A percentile compares a stretch with the other conserved stretches of the same genome.
phyloP scores from a whole-genome alignment of 1,140 invertebrate genomes.

The Limonius californicus region DNA sequence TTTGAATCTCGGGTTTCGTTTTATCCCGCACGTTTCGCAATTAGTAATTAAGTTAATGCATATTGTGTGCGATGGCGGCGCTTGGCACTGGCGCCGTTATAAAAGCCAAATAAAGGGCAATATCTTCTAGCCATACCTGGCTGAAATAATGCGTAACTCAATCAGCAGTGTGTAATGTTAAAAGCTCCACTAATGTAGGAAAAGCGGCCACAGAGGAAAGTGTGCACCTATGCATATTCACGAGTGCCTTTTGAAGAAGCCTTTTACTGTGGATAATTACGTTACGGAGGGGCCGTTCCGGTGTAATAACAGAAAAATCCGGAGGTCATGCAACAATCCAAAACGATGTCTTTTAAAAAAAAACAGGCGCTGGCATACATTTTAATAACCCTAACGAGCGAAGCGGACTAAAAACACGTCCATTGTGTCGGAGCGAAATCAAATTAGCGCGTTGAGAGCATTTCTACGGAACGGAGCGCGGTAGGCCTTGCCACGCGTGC shows the following conservation, averaged over 20 bases:
- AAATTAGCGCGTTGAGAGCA: background rate
- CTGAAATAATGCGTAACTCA: too few relatives aligned
- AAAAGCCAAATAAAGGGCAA: too few relatives aligned
- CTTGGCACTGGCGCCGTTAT: too few relatives aligned
- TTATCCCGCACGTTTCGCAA: too few relatives aligned
- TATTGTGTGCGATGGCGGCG: too few relatives aligned
- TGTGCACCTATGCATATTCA: background rate
- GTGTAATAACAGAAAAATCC: background rate
- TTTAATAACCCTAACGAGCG: conserved; percentile 1
- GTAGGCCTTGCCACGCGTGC: background rate
- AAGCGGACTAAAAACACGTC: conserved; percentile 1
- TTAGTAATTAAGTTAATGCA: too few relatives aligned
- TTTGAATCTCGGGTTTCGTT: too few relatives aligned
- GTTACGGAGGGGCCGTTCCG: background rate
- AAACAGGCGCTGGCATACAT: background rate
- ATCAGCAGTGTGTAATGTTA: too few relatives aligned
- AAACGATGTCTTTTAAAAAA: background rate
- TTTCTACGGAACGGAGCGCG: background rate
- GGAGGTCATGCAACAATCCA: background rate
- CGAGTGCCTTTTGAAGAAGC: background rate
- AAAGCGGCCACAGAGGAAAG: too few relatives aligned
- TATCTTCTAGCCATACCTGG: too few relatives aligned
- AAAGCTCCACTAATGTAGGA: too few relatives aligned
- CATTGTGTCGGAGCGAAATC: conserved; percentile 1
- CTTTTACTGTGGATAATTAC: background rate